phyloP scores from a whole-genome alignment of 1,140 invertebrate species.

The Matsumurasca onukii region DNA sequence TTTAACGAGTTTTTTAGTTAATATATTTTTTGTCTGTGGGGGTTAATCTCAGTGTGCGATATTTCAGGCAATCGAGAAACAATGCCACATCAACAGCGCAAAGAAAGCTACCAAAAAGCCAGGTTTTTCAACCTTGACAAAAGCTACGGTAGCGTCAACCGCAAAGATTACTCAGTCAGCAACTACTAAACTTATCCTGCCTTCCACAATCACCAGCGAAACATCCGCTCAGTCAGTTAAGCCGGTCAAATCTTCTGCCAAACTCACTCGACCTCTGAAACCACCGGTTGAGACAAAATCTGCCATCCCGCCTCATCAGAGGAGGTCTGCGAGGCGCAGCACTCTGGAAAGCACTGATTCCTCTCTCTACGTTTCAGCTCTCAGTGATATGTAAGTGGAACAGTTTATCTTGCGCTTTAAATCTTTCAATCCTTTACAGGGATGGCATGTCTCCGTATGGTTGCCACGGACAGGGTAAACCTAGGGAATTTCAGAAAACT shows the following conservation, averaged over 20 bases:
- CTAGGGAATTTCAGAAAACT: neutral
- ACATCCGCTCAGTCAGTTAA: neutral
- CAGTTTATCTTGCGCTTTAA: neutral
- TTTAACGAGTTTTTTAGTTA: neutral
- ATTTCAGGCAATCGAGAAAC: constrained; percentile 22
- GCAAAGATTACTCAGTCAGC: constrained; percentile 3
- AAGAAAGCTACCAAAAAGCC: constrained; percentile 27
- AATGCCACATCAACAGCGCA: constrained; percentile 16
- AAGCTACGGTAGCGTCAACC: neutral
- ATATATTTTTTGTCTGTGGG: constrained; percentile 14
- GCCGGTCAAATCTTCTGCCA: neutral
- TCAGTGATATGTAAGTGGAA: constrained; percentile 14
- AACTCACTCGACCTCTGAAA: neutral
- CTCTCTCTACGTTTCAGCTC: constrained; percentile 10
- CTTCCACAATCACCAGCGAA: neutral
- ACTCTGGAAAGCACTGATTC: neutral
- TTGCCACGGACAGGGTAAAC: neutral
- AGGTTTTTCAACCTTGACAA: neutral
- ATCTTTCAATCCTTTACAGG: neutral
- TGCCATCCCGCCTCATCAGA: neutral
- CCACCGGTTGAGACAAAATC: neutral
- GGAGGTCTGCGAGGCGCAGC: neutral
- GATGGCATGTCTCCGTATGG: neutral
- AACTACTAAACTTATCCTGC: neutral
- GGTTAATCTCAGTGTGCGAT: constrained; percentile 18